phyloP scores from a whole-genome alignment of 1,140 invertebrate genomes.

The Phocides pigmalion region DNA sequence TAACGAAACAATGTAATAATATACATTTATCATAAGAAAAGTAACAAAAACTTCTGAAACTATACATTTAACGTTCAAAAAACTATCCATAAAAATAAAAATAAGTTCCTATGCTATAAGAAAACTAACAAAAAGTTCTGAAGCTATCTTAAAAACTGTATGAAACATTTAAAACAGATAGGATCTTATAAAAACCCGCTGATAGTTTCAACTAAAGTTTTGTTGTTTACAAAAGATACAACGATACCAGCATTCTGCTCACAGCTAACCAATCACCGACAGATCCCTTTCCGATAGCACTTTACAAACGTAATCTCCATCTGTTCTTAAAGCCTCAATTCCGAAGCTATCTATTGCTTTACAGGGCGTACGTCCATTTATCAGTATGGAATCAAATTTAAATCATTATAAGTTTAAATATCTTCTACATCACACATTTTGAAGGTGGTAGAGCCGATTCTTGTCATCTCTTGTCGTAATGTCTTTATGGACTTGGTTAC shows the following conservation, averaged over 20 bases:
- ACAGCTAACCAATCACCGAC: slow-evolving; percentile 7
- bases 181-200: not conserved
- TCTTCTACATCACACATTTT: too few relatives aligned
- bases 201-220: slow-evolving; percentile 1
- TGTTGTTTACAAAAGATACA: slow-evolving; percentile 16
- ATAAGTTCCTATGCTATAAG: too few relatives aligned
- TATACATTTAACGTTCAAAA: too few relatives aligned
- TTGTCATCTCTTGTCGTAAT: too few relatives aligned
- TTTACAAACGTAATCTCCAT: slow-evolving; percentile 25
- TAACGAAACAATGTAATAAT: too few relatives aligned
- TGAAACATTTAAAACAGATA: not conserved
- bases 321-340: slow-evolving; percentile 18
- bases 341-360: not conserved
- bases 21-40: too few relatives aligned
- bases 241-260: not conserved
- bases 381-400: not conserved
- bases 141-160: not conserved
- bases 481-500: too few relatives aligned
- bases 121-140: too few relatives aligned
- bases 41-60: too few relatives aligned
- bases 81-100: too few relatives aligned
- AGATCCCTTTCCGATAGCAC: slow-evolving; percentile 11
- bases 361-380: not conserved
- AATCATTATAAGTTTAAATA: too few relatives aligned
- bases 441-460: too few relatives aligned